Conservation (phyloP, 30 jellyfish, hydroid and myxozoan species). For the Catostylus mosaicus region DNA sequence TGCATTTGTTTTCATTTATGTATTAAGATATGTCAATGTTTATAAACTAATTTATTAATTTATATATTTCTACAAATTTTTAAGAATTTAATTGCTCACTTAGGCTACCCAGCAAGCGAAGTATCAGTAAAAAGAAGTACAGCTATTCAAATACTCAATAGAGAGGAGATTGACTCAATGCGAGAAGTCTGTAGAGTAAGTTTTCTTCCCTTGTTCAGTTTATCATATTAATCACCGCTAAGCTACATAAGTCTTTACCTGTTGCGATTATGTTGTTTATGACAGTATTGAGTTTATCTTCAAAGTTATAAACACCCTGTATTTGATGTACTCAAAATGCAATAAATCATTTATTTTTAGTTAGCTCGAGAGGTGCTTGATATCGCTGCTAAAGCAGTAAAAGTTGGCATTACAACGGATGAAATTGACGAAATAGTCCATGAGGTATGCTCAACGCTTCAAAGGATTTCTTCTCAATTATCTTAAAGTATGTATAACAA, state of each 20-base stretch:
- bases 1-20: no score
- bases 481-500: no score
- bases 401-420: conserved; percentile 96
- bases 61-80: no score
- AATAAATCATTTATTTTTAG: conserved; percentile 54
- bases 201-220: not conserved
- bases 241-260: no score
- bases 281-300: no score
- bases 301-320: no score
- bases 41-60: no score
- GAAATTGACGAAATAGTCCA: conserved; percentile 90
- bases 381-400: conserved; percentile 90
- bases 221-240: no score
- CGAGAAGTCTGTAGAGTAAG: conserved; percentile 93
- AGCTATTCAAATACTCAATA: conserved; percentile 62
- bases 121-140: conserved; percentile 87
- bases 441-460: conserved; percentile 78
- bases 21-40: no score
- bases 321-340: not conserved
- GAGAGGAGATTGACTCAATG: conserved; percentile 84
- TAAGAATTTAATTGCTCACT: not conserved
- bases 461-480: not conserved
- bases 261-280: no score
- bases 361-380: conserved; percentile 96
- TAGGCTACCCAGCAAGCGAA: conserved; percentile 97